phyloP scores from a whole-genome alignment of 2,888 invertebrate species.

The Catocala sponsa region DNA sequence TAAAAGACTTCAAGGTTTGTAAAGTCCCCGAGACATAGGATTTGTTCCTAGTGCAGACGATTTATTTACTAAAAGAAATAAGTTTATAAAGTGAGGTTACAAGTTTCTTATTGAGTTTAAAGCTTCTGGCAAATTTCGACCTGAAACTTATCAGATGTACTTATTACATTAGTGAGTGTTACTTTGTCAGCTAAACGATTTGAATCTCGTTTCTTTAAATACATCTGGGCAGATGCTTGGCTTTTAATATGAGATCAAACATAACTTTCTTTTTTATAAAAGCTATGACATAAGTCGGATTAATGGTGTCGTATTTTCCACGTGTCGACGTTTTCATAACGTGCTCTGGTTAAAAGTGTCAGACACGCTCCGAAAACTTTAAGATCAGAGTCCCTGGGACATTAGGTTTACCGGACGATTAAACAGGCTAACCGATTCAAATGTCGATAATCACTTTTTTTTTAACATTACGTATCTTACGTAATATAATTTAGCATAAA shows the following conservation, averaged over 20 bases:
- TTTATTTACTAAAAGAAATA: too few species aligned
- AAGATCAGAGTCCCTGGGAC: constrained; percentile 32
- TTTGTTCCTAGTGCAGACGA: too few species aligned
- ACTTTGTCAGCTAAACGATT: too few species aligned
- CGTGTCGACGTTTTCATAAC: constrained; percentile 26
- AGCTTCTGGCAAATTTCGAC: too few species aligned
- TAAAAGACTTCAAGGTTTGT: too few species aligned
- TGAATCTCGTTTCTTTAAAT: too few species aligned
- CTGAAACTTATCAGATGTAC: too few species aligned
- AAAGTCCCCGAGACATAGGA: too few species aligned
- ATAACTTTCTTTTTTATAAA: neutral
- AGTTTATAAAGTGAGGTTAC: too few species aligned
- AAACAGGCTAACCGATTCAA: constrained; percentile 30
- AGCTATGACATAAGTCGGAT: neutral
- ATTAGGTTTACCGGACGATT: constrained; percentile 31
- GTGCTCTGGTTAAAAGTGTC: constrained; percentile 34
- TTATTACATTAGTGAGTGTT: too few species aligned
- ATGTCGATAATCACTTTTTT: constrained; percentile 5
- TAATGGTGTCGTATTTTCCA: constrained; percentile 6
- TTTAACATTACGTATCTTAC: neutral
- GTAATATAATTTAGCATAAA: too few species aligned
- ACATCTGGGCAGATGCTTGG: neutral
- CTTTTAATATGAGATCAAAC: constrained; percentile 1
- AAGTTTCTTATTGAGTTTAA: too few species aligned
- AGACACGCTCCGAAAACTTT: constrained; percentile 24